Evolutionary conservation across 2,113 vertebrate species (phyloP), one percentile per base, ranked within the genome.

Genomic region (Pseudopodoces humilis): DNA sequence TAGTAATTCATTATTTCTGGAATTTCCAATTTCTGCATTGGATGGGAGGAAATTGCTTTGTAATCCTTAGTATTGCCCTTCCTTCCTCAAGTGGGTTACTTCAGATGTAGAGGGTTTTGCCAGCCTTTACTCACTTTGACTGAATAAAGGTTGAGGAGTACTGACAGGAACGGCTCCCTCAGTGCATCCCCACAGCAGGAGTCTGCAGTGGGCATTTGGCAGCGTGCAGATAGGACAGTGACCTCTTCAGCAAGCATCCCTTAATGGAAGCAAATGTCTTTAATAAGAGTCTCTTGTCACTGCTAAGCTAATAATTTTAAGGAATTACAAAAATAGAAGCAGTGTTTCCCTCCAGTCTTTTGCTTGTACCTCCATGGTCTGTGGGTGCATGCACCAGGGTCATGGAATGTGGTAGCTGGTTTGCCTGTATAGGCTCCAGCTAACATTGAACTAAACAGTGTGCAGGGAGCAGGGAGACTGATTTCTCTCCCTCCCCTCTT

Each of bases 1-100:
- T 63, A 72, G 43, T 77, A 72, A 74, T 91, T 85, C 15, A 22
- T 95, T 90, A 77, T 70, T 95, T 88, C 71, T 90, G 84, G 78
- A 56, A 88, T 59, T 43, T 43, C 43, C 43, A 43, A 43, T 43
- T 43, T 43, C 21, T 55, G 67, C 84, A 10, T 43, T 59, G 59
- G 59, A 63, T 83, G 39, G 55, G 70, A 94, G 80, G 86, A 93
- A 91, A 67, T 65, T 47, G 75, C 85, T 88, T 93, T 83, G 47
- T 93, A 75, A 88, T 91, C 67, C 79, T 80, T 72, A 53, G 24
- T 31, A 52, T 65, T 80, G 63, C 68, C 39, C 39, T 83, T 53
- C 46, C 71, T 69, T 75, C 49, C 58, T 83, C 31, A 31, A 33
- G 81, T 62, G 78, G 21, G 35, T 92, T 92, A 13, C 47, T 83